These are phyloP conservation scores for Pimpla rufipes DNA, from an alignment of 2,888 invertebrate species.

Conservation along the genomic window DNA sequence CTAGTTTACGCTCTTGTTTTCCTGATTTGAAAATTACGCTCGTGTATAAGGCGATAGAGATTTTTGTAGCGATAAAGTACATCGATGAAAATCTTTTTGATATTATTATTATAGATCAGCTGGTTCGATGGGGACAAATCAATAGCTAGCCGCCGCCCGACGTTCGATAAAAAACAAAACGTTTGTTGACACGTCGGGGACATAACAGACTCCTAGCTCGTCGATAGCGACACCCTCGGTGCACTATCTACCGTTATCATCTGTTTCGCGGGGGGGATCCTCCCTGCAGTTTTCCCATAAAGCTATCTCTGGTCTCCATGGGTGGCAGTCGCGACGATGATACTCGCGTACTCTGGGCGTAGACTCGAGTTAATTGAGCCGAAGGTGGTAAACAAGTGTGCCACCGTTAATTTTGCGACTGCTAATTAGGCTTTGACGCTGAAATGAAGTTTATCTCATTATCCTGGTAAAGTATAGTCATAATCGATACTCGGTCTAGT, in stretches of 20 bases:
- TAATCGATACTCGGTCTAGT: not conserved
- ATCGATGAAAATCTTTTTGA: not conserved
- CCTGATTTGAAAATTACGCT: not conserved
- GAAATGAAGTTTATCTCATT: not conserved
- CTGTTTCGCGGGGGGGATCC: not conserved
- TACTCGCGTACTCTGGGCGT: slow-evolving; percentile 3
- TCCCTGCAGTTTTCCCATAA: slow-evolving; percentile 1
- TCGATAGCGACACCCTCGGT: not conserved
- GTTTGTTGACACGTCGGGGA: not conserved
- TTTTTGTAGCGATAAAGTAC: no score
- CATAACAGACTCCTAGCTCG: not conserved
- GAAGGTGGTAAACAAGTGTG: not conserved
- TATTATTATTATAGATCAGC: not conserved
- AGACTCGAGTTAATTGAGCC: not conserved
- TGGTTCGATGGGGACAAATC: not conserved
- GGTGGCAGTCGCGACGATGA: not conserved
- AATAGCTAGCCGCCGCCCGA: not conserved
- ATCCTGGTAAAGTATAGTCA: not conserved
- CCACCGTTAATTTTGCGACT: not conserved
- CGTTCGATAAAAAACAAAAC: not conserved
- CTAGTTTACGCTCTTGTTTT: no score
- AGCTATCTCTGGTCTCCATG: not conserved
- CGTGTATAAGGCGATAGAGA: not conserved
- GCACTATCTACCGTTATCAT: not conserved
- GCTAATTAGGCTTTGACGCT: not conserved